phyloP scores from a whole-genome alignment of 2,113 vertebrate genomes.

The Delphinus delphis region DNA sequence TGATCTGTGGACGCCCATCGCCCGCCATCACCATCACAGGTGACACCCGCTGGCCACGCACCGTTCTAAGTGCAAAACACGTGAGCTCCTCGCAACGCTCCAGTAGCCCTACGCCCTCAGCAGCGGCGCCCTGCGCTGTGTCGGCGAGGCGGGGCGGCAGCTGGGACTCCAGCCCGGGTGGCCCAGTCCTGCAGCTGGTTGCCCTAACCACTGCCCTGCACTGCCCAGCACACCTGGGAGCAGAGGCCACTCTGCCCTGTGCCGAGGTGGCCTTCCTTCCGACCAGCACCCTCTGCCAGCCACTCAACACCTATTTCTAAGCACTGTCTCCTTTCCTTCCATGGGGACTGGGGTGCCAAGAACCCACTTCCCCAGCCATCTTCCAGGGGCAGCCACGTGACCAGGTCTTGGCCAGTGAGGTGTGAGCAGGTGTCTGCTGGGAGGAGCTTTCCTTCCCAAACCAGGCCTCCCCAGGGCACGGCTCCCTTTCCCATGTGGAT shows the following conservation, averaged over 20 bases:
- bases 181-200: rapidly evolving
- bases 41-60: rapidly evolving
- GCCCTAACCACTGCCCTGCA: neutral
- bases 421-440: neutral
- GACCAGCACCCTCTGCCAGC: rapidly evolving
- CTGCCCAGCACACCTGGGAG: rapidly evolving
- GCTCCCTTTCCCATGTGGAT: neutral
- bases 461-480: neutral
- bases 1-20: rapidly evolving
- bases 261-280: neutral
- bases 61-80: neutral
- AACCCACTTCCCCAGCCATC: neutral
- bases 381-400: rapidly evolving
- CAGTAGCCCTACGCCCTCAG: rapidly evolving
- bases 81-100: rapidly evolving
- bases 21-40: rapidly evolving
- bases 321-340: neutral
- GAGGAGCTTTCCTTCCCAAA: neutral
- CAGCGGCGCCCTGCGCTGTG: neutral
- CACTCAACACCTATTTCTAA: neutral
- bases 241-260: rapidly evolving
- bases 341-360: neutral
- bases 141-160: rapidly evolving
- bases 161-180: rapidly evolving
- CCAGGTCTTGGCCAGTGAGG: neutral